Conservation (phyloP, 1,140 invertebrate genomes). For the Atta colombica region DNA sequence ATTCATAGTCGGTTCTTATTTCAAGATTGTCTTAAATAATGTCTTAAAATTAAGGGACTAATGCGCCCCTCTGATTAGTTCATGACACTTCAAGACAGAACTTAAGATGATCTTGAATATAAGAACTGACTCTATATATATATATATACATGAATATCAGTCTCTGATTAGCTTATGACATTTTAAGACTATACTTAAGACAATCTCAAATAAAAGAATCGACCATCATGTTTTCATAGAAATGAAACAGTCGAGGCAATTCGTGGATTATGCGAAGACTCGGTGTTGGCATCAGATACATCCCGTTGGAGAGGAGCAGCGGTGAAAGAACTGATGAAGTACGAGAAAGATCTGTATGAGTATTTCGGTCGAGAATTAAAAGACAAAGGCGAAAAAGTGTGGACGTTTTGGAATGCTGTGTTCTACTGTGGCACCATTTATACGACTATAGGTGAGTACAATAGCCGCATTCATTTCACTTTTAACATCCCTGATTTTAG, state of each 20-base stretch:
- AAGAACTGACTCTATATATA: too few relatives aligned
- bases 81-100: too few relatives aligned
- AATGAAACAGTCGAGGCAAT: constrained; percentile 81
- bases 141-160: too few relatives aligned
- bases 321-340: constrained; percentile 84
- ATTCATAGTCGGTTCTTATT: too few relatives aligned
- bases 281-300: constrained; percentile 78
- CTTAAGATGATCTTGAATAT: too few relatives aligned
- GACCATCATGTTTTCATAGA: constrained; percentile 67
- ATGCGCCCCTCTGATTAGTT: too few relatives aligned
- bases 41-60: too few relatives aligned
- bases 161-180: too few relatives aligned
- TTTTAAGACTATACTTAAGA: too few relatives aligned
- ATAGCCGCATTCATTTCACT: not conserved
- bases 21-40: too few relatives aligned
- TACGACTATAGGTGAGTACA: constrained; percentile 95
- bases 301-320: constrained; percentile 86
- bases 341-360: constrained; percentile 88
- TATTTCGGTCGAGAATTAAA: constrained; percentile 86
- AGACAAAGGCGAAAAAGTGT: constrained; percentile 87
- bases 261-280: constrained; percentile 80
- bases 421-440: constrained; percentile 97
- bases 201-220: too few relatives aligned
- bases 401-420: constrained; percentile 96
- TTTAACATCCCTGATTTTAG: not conserved